Evolutionary conservation across 2,797 vertebrate species (phyloP).

Genomic region (Galago senegalensis): DNA sequence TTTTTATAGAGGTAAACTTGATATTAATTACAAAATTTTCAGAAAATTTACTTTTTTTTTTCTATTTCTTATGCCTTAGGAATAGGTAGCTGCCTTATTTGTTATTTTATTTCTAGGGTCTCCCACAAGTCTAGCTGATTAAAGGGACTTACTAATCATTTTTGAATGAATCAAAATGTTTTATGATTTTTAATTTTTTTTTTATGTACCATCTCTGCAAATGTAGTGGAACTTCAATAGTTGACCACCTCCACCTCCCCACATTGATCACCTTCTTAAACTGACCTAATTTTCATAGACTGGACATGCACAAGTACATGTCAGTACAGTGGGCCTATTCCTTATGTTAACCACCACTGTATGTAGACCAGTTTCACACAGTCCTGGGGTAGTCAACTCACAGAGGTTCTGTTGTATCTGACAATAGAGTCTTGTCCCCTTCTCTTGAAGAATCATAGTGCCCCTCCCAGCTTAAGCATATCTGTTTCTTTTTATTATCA

Average conservation of each 20-base stretch:
- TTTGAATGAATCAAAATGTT: neutral
- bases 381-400: no score
- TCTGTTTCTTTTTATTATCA: conserved; percentile 7
- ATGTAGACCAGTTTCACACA: no score
- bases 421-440: no score
- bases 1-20: neutral
- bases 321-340: no score
- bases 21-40: neutral
- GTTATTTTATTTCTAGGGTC: neutral
- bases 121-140: neutral
- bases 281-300: no score
- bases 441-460: neutral
- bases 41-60: neutral
- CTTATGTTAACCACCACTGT: no score
- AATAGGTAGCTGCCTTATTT: neutral
- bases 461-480: neutral
- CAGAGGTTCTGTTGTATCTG: no score
- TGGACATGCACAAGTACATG: no score
- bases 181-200: neutral
- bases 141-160: neutral
- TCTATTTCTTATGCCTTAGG: neutral
- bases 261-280: no score
- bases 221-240: neutral
- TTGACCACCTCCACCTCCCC: no score
- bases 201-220: neutral